These are phyloP conservation scores for Apotomis betuletana DNA, from an alignment of 2,888 invertebrate species.

Conservation along the genomic window DNA sequence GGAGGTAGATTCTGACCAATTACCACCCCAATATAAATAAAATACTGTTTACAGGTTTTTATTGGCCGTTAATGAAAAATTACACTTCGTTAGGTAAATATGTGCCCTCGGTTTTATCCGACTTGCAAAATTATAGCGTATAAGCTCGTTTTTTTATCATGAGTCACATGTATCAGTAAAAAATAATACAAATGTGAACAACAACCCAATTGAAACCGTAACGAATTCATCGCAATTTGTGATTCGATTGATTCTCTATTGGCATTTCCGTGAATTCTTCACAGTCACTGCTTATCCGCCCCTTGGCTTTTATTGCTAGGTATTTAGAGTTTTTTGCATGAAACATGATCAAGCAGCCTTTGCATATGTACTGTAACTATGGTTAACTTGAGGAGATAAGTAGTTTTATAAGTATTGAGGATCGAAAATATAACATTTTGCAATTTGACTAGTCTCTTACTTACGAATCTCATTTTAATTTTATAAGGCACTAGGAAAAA, in stretches of 20 bases:
- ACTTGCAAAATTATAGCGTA: too few relatives aligned
- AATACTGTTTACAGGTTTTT: too few relatives aligned
- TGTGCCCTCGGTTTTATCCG: too few relatives aligned
- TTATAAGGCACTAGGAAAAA: neutral
- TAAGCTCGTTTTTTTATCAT: too few relatives aligned
- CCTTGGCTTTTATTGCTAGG: constrained; percentile 14
- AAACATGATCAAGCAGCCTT: constrained; percentile 2
- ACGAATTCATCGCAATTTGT: constrained; percentile 45
- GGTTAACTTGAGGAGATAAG: too few relatives aligned
- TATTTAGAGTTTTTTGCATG: constrained; percentile 33
- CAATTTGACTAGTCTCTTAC: neutral
- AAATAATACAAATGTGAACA: neutral
- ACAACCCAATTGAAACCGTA: constrained; percentile 47
- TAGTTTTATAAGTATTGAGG: too few relatives aligned
- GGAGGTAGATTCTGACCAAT: too few relatives aligned
- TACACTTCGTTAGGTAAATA: too few relatives aligned
- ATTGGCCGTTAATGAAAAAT: too few relatives aligned
- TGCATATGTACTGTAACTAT: too few relatives aligned
- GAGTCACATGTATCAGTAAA: too few relatives aligned
- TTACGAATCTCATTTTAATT: neutral
- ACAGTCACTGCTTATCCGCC: constrained; percentile 4
- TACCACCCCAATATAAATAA: too few relatives aligned
- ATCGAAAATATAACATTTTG: neutral
- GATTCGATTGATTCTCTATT: constrained; percentile 38
- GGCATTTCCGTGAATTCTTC: constrained; percentile 40